Base-by-base conservation (phyloP, 1,140 invertebrate genomes). In the Cydia strobilella region DNA sequence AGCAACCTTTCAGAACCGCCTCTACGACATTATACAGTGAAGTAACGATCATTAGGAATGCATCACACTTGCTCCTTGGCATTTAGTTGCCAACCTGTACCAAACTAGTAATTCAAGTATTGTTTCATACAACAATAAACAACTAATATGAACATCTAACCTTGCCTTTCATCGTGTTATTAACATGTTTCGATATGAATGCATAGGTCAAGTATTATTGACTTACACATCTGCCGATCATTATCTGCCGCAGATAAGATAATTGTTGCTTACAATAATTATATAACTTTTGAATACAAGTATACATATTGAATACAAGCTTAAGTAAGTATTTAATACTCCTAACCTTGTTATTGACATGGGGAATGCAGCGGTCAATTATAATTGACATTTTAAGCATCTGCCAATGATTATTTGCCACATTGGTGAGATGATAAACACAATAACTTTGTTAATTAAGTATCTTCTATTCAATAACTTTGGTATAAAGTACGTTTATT, bases 41-140 rank as follows among this genome's bases (percentile, higher is more conserved):
- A 10, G 54, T 54, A 6, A 54, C 20, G 10, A 59, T n/a, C 18
- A 59, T 10, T 59, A 59, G 48, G 48, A 23, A 59, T 51, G n/a
- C 20, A 10, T 12, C 54, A 59, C 20, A 23, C 10, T 23, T 59
- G 54, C 65, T 39, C 65, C 31, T 69, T 69, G 65, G 31, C 65
- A 69, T 69, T 69, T 69, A 69, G 5, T 18, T 39, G n/a, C 13
- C 65, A 69, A 18, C 65, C 25, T 35, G 63, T 35, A 66, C 3
- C 4, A 69, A 69, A 69, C 65, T 69, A 69, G 65, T 69, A 18
- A 69, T 69, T 69, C 27, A 69, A 42, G 15, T 69, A 69, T 69
- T 35, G 27, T 35, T 69, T n/a, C 65, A 35, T 69, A 35, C 48
- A 1, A 48, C 63, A 69, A 35, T 35, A 69, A 35, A 69, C n/a